Base-by-base conservation (phyloP, 1,140 invertebrate species). In the Rhopalosiphum padi region DNA sequence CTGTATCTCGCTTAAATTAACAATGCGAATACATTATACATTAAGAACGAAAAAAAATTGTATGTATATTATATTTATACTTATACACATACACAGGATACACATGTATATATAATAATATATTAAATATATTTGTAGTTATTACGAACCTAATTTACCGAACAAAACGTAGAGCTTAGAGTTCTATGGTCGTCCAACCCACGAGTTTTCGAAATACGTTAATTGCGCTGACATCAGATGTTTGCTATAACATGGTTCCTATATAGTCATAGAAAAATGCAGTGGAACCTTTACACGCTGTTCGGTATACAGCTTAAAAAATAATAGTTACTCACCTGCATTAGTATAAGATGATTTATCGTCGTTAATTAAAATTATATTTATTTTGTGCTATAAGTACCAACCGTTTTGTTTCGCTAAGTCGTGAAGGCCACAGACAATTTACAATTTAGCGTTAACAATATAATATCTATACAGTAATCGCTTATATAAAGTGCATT, bases 1-100 rank as follows among this genome's bases (percentile, higher is more conserved):
- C 46, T 23, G 30, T 87, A 48, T 87, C 46, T 87, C 46, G n/a
- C 46, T 87, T 87, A 46, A 89, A 89, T 53, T 89, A 23, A 89
- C 48, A 89, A 37, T 23, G 87, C 87, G 23, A 89, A 89, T 89
- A 53, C 48, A 22, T 89, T 53, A 88, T 11, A 35, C 23, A 68
- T 68, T 68, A 68, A 68, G 60, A 77, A 77, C 0, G 3, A 85
- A 41, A 86, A 43, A 86, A 86, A 87, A 46, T 15, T 46, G 6
- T 86, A 2, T 87, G 7, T 30, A 21, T 87, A 60, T 9, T 22
- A 41, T 83, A 83, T 41, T 35, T 22, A 21, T n/a, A 35, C 21
- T 35, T 82, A 82, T 35, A 82, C n/a, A 37, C 82, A 25, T 9
- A 68, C 15, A n/a, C 30, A n/a, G 30, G 60, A 68, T 68, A 53